phyloP scores from a whole-genome alignment of 2,113 vertebrate genomes.

The Bungarus multicinctus region DNA sequence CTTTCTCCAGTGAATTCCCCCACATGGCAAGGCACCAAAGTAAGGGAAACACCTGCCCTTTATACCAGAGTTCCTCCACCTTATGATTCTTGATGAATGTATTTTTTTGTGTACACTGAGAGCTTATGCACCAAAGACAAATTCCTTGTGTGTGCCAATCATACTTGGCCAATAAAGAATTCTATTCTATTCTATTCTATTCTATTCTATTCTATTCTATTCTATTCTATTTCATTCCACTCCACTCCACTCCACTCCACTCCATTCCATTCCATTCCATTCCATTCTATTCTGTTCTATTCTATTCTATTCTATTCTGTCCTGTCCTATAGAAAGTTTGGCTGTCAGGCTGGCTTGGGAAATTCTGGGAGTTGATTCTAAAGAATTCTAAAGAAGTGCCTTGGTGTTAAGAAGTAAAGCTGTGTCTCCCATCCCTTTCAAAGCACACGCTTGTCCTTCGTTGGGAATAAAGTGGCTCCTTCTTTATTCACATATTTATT shows the following conservation, averaged over 20 bases:
- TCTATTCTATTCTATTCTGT: no score
- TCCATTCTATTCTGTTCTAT: no score
- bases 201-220: no score
- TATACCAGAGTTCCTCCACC: neutral
- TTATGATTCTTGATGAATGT: no score
- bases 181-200: no score
- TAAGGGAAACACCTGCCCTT: neutral
- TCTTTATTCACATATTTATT: neutral
- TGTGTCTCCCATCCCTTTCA: neutral
- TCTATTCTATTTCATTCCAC: no score
- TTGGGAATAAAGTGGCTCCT: neutral
- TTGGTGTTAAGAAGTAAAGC: conserved; percentile 31
- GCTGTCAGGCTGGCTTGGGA: neutral
- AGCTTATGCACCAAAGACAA: no score
- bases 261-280: fast-evolving
- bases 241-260: no score
- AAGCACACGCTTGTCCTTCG: neutral
- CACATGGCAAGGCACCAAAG: neutral
- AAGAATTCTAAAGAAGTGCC: conserved; percentile 44
- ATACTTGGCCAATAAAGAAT: no score
- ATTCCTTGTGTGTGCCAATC: no score
- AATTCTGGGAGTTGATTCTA: neutral
- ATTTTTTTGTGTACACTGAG: no score
- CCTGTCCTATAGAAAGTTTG: neutral
- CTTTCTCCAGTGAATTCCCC: neutral